phyloP scores from a whole-genome alignment of 2,888 invertebrate species.

The Anaspis maculata region DNA sequence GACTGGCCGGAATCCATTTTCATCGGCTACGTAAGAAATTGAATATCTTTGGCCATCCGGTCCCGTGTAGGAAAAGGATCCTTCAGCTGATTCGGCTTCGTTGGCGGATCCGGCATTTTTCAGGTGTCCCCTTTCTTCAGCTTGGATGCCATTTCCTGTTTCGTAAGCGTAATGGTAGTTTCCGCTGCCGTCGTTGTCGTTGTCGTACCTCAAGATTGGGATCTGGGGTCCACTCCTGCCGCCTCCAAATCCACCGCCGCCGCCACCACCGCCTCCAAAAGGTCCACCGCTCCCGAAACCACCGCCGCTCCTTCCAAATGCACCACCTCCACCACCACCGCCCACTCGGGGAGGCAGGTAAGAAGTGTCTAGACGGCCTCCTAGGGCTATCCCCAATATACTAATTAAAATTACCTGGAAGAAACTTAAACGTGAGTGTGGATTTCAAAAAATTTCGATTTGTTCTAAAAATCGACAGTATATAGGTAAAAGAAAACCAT shows the following conservation, averaged over 20 bases:
- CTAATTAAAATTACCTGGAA: conserved; percentile 41
- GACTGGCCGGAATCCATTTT: conserved; percentile 48
- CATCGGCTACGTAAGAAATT: conserved; percentile 46
- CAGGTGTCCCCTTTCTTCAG: conserved; percentile 29
- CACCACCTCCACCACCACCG: conserved; percentile 32
- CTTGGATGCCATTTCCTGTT: conserved; percentile 23
- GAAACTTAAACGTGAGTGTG: too few species aligned
- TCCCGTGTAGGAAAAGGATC: conserved; percentile 24
- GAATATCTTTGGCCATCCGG: conserved; percentile 17
- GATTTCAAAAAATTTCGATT: too few species aligned
- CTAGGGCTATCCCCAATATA: conserved; percentile 38
- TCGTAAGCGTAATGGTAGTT: conserved; percentile 24
- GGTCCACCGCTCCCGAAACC: conserved; percentile 14
- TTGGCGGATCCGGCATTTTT: conserved; percentile 46
- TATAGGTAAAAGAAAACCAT: conserved; percentile 1
- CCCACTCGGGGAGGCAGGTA: conserved; percentile 51
- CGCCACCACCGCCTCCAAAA: conserved; percentile 7
- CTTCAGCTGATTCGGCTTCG: conserved; percentile 16
- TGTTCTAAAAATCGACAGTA: conserved; percentile 4
- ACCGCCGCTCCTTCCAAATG: conserved; percentile 13
- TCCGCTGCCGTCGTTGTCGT: conserved; percentile 19
- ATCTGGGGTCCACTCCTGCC: conserved; percentile 21
- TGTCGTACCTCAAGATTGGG: conserved; percentile 23
- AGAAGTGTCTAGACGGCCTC: conserved; percentile 50
- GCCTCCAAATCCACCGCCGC: conserved; percentile 7